phyloP scores from a whole-genome alignment of 2,113 vertebrate genomes.

The Xenus cinereus region DNA sequence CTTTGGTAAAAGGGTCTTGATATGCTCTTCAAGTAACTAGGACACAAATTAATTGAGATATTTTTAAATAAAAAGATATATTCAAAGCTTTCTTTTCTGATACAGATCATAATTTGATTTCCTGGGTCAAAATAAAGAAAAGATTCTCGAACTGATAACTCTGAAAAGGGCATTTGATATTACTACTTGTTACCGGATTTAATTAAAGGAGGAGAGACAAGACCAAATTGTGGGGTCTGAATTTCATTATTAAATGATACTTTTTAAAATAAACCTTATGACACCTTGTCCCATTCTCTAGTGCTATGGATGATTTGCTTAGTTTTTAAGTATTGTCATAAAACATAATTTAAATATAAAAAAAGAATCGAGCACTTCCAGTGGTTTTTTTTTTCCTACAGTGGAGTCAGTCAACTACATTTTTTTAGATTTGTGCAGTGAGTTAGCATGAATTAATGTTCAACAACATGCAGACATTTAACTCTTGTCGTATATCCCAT shows the following conservation, averaged over 20 bases:
- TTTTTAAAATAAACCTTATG: neutral
- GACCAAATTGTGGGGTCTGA: neutral
- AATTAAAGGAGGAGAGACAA: neutral
- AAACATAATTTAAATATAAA: neutral
- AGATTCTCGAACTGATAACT: neutral
- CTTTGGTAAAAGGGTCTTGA: neutral
- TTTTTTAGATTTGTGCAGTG: neutral
- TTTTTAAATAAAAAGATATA: neutral
- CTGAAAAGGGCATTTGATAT: neutral
- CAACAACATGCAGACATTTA: neutral
- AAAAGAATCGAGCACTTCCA: neutral
- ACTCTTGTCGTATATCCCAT: neutral
- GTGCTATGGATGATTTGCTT: neutral
- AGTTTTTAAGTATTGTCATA: neutral
- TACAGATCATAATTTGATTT: neutral
- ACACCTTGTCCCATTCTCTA: neutral
- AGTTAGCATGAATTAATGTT: neutral
- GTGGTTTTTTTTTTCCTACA: neutral
- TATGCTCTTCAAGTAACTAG: neutral
- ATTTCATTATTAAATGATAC: neutral
- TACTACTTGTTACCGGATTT: neutral
- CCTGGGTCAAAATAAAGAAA: neutral
- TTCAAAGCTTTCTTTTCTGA: neutral
- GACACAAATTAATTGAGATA: neutral
- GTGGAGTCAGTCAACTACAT: neutral